Evolutionary conservation across 2,888 invertebrate genomes (phyloP), one percentile per base, ranked within the genome.

Genomic region (Drosophila austrosaltans): DNA sequence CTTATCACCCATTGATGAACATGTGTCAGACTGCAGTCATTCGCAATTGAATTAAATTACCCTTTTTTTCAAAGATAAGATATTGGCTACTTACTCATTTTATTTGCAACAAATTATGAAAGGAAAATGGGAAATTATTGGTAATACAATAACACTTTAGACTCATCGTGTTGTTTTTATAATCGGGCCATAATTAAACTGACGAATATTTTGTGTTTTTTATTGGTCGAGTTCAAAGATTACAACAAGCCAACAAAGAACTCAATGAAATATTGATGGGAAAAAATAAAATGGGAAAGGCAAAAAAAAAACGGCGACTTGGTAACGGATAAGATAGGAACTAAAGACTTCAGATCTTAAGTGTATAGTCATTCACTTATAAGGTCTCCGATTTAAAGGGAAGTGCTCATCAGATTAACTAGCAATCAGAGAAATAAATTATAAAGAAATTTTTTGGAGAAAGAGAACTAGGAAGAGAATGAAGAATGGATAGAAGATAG

Each of bases 111-210:
- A 48, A 48, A 48, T 1, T 3, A 39, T 32, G 3, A 65, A 65
- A 16, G 2, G 28, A 54, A 30, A 54, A n/a, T 1, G 25, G 10
- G 25, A 2, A 48, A 48, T 10, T 48, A 48, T 48, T n/a, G 7
- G 22, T 3, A 58, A 22, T 20, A 5, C 16, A 58, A 32, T 20
- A 40, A 16, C 57, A 71, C 60, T 68, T 68, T 59, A 40, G 39
- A 63, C 71, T 63, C 44, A 39, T 28, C 30, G 53, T 59, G 20
- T 74, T 62, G 25, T 74, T 53, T 66, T 66, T 54, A 22, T 44
- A 8, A 22, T 40, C 36, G 28, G 25, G 16, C 44, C 36, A 66
- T 63, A 66, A 62, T 70, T 40, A 42, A 22, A 10, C 48, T 48
- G 42, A 8, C 30, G n/a, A 62, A 65, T 12, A 48, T 54, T 10